phyloP scores from a whole-genome alignment of 2,797 vertebrate species.

The Alosa sapidissima region DNA sequence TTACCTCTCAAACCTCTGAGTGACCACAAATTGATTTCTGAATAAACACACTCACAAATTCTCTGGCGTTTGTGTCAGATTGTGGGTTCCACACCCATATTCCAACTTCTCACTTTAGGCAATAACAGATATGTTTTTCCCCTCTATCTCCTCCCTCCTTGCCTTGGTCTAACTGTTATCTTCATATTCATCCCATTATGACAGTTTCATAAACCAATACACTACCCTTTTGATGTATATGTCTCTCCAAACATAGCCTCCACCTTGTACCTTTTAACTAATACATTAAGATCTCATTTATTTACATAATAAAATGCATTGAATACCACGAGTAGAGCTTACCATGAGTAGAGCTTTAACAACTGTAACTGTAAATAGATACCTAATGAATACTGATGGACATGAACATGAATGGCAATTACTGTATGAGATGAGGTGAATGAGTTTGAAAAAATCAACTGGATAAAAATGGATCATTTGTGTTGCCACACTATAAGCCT shows the following conservation, averaged over 20 bases:
- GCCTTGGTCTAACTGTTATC: too few species aligned
- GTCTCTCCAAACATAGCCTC: too few species aligned
- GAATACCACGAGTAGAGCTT: too few species aligned
- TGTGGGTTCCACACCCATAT: background rate
- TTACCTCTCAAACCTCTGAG: background rate
- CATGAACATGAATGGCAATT: background rate
- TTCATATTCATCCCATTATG: too few species aligned
- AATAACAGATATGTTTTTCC: background rate
- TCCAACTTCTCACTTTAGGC: background rate
- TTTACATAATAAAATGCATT: too few species aligned
- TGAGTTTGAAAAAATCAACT: background rate
- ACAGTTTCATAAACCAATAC: too few species aligned
- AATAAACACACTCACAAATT: background rate
- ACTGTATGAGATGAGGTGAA: background rate
- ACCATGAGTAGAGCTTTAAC: too few species aligned
- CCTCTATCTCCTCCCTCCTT: background rate
- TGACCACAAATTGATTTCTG: background rate
- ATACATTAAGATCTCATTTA: too few species aligned
- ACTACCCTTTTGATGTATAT: too few species aligned
- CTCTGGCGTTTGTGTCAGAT: background rate
- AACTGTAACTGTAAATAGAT: too few species aligned
- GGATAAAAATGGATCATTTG: background rate
- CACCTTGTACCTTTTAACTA: too few species aligned
- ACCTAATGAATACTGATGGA: background rate
- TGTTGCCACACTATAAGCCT: background rate